Evolutionary conservation across 2,888 invertebrate genomes (phyloP).

Genomic region (Nomada fabriciana): DNA sequence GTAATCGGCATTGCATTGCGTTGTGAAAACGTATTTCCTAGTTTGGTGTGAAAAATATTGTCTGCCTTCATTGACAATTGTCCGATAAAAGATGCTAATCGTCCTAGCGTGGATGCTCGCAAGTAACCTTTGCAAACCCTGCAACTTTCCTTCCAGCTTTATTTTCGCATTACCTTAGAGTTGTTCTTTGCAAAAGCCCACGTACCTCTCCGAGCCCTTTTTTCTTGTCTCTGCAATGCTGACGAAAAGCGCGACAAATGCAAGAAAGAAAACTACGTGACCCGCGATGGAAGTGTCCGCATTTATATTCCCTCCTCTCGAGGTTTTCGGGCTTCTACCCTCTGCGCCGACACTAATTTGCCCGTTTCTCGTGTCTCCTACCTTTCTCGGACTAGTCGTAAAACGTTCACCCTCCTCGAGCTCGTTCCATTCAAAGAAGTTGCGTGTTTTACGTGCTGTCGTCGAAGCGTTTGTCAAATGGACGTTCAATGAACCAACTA

Average conservation of each 20-base stretch:
- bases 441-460: slow-evolving; percentile 26
- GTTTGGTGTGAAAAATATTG: slow-evolving; percentile 3
- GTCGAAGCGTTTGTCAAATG: not conserved
- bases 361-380: slow-evolving; percentile 42
- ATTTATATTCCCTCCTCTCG: slow-evolving; percentile 58
- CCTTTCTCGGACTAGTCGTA: slow-evolving; percentile 12
- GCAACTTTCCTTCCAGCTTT: slow-evolving; percentile 4
- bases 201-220: slow-evolving; percentile 17
- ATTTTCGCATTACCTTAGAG: slow-evolving; percentile 10
- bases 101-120: not conserved
- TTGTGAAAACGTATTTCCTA: not conserved
- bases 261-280: slow-evolving; percentile 60
- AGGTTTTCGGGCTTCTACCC: slow-evolving; percentile 55
- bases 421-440: slow-evolving; percentile 35
- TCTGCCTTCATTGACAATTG: not conserved
- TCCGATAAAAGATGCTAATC: slow-evolving; percentile 30
- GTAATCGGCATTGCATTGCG: too few relatives aligned
- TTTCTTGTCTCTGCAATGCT: not conserved
- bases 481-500: not conserved
- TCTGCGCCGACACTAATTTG: slow-evolving; percentile 60
- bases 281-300: slow-evolving; percentile 50
- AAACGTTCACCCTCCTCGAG: not conserved
- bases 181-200: slow-evolving; percentile 41
- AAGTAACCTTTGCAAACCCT: not conserved
- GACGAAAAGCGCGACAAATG: slow-evolving; percentile 57